These are phyloP conservation scores for Psittacula derbiana DNA, from an alignment of 2,797 vertebrate genomes.

Conservation along the genomic window DNA sequence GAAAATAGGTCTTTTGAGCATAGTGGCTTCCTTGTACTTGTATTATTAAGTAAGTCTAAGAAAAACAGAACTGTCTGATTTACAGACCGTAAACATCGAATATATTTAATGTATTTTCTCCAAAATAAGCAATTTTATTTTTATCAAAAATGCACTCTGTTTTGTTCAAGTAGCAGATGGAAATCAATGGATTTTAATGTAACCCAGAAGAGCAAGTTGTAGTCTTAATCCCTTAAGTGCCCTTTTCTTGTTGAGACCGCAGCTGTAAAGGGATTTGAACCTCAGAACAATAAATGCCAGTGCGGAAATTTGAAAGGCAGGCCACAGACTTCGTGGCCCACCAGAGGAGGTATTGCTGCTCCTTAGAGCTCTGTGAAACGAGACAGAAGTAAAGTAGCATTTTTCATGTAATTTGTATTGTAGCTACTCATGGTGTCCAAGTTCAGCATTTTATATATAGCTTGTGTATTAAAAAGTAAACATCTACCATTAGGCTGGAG, in stretches of 20 bases:
- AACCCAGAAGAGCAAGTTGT: slow-evolving; percentile 41
- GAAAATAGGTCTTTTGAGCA: background rate
- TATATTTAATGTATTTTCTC: background rate
- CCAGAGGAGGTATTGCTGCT: background rate
- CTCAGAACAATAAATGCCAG: slow-evolving; percentile 17
- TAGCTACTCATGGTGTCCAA: background rate
- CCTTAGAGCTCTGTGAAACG: background rate
- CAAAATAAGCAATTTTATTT: slow-evolving; percentile 52
- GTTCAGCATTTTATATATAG: slow-evolving; percentile 9
- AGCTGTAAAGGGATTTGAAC: slow-evolving; percentile 54
- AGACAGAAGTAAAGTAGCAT: background rate
- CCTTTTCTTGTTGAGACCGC: slow-evolving; percentile 52
- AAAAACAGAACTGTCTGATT: slow-evolving; percentile 1
- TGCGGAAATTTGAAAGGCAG: slow-evolving; percentile 10
- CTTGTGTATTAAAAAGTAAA: slow-evolving; percentile 15
- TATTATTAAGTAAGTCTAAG: slow-evolving; percentile 5
- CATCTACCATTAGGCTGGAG: background rate
- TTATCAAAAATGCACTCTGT: slow-evolving; percentile 29
- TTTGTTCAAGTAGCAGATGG: slow-evolving; percentile 49
- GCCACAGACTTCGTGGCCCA: background rate
- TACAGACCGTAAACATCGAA: slow-evolving; percentile 12
- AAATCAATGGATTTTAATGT: slow-evolving; percentile 63
- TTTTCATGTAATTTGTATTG: background rate
- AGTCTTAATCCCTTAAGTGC: slow-evolving; percentile 45
- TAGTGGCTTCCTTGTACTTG: background rate